Conservation (phyloP, 2,113 vertebrate genomes). For the Carlito syrichta region DNA sequence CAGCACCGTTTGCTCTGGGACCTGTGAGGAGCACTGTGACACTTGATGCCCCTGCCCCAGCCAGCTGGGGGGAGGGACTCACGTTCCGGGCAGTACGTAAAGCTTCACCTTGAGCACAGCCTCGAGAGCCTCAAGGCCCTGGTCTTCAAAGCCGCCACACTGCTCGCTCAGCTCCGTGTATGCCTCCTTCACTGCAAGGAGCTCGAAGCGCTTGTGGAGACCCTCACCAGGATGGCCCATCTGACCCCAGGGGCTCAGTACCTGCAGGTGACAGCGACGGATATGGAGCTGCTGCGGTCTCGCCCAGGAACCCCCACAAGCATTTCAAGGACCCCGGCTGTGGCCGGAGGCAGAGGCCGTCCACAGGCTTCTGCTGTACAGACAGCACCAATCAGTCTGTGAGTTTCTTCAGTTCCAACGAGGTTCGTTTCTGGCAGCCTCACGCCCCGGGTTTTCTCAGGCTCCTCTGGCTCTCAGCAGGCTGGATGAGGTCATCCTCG, state of each 20-base stretch:
- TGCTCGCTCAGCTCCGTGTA: background rate
- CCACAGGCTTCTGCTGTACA: background rate
- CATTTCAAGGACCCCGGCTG: background rate
- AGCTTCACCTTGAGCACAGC: constrained; percentile 85
- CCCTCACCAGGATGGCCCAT: background rate
- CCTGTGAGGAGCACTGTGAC: constrained; percentile 83
- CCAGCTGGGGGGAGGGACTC: constrained; percentile 85
- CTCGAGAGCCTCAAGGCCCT: constrained; percentile 86
- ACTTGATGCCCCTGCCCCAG: constrained; percentile 83
- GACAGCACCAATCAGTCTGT: background rate
- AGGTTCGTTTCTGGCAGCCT: constrained; percentile 81
- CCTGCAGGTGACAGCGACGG: background rate
- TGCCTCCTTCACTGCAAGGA: background rate
- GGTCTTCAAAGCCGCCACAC: too few relatives aligned
- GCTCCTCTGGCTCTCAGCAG: constrained; percentile 83
- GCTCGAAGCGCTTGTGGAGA: background rate
- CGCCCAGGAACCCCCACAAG: background rate
- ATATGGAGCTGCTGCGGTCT: background rate
- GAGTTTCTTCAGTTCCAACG: constrained; percentile 47
- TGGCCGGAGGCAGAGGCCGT: background rate
- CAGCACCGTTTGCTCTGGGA: constrained; percentile 85
- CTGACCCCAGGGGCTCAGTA: background rate
- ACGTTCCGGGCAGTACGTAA: constrained; percentile 85
- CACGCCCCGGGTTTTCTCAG: constrained; percentile 83
- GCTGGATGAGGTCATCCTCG: constrained; percentile 84